Percentiles rank a stretch among this genome's conserved stretches.
phyloP scores from a whole-genome alignment of 2,113 vertebrate genomes.

The Burhinus oedicnemus region DNA sequence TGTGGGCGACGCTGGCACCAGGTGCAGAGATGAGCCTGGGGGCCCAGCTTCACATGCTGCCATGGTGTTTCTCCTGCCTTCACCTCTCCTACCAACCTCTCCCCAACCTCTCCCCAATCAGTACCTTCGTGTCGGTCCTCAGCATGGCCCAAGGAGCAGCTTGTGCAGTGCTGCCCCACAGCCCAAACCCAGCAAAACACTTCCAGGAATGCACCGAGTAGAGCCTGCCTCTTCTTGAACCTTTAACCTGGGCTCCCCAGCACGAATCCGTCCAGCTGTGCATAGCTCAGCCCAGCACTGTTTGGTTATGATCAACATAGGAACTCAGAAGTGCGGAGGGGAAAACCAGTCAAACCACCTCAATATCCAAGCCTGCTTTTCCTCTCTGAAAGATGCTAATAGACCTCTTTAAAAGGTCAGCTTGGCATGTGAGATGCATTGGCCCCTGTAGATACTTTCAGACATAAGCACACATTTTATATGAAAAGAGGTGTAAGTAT shows the following conservation, averaged over 20 bases:
- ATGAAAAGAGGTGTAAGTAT: not conserved
- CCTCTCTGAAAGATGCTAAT: not conserved
- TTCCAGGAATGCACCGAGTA: not conserved
- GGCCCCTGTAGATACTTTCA: not conserved
- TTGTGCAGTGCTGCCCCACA: not conserved
- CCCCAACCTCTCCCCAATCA: not conserved
- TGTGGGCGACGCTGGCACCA: not conserved
- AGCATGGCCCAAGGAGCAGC: not conserved
- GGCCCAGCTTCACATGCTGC: not conserved
- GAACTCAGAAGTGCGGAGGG: not conserved
- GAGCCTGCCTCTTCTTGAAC: not conserved
- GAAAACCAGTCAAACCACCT: not conserved
- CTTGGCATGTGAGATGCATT: not conserved
- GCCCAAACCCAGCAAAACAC: not conserved
- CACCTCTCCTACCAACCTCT: not conserved
- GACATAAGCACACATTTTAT: not conserved
- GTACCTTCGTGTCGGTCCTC: not conserved
- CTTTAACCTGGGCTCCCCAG: not conserved
- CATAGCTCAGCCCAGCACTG: accelerated
- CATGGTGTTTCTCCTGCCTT: not conserved
- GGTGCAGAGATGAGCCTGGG: not conserved
- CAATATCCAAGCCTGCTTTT: not conserved
- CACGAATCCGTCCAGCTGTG: accelerated
- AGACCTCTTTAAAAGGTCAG: not conserved
- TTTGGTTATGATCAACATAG: not conserved